These are phyloP conservation scores for Caenorhabditis virilis DNA, from an alignment of 2,888 invertebrate genomes.

Conservation along the genomic window DNA sequence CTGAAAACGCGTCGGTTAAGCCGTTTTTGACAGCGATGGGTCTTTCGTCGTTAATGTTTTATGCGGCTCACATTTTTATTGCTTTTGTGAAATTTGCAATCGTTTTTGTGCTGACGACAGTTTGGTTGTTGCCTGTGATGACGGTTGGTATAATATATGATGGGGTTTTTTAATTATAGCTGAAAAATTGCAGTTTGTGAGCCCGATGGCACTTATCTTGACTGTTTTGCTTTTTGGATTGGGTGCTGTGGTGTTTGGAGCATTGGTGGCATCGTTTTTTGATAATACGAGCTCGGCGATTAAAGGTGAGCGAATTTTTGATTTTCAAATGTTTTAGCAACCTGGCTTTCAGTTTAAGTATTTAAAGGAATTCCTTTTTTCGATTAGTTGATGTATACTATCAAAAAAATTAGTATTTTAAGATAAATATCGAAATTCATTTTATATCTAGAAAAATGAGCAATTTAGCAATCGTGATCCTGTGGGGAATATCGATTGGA, in stretches of 20 bases:
- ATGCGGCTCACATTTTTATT: slow-evolving; percentile 56
- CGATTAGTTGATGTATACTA: no score
- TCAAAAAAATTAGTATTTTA: no score
- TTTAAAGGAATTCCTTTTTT: no score
- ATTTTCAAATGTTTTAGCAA: slow-evolving; percentile 26
- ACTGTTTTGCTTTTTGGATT: slow-evolving; percentile 46
- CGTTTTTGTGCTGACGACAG: slow-evolving; percentile 47
- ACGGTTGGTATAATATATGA: slow-evolving; percentile 1
- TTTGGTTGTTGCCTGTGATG: slow-evolving; percentile 25
- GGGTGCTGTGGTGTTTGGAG: slow-evolving; percentile 42
- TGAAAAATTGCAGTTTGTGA: slow-evolving; percentile 29
- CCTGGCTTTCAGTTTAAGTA: no score
- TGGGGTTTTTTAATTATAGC: background rate
- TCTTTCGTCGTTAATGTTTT: slow-evolving; percentile 58
- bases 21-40: slow-evolving; percentile 65
- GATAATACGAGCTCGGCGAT: slow-evolving; percentile 41
- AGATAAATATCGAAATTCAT: no score
- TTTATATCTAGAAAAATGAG: no score
- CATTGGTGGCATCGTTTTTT: slow-evolving; percentile 43
- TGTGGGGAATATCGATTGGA: slow-evolving; percentile 26
- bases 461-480: no score
- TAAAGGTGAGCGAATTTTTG: slow-evolving; percentile 28
- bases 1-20: slow-evolving; percentile 60
- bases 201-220: slow-evolving; percentile 30
- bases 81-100: slow-evolving; percentile 56